phyloP scores from a whole-genome alignment of 2,797 vertebrate genomes.

The Tokudaia tokunoshimensis region DNA sequence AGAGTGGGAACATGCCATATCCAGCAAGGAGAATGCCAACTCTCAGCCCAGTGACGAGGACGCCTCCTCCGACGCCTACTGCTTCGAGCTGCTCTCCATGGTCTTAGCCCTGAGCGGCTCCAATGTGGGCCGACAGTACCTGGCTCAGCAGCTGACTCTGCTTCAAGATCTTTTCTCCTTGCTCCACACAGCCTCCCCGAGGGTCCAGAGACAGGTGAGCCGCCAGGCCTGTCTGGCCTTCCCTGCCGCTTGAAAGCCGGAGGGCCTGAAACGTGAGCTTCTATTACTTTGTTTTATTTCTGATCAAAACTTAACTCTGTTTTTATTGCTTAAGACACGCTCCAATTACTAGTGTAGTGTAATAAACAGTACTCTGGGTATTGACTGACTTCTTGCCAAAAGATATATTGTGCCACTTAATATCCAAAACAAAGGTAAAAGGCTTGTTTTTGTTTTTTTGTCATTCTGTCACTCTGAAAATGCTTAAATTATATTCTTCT shows the following conservation, averaged over 20 bases:
- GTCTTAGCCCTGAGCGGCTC: conserved; percentile 98
- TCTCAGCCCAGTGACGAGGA: conserved; percentile 98
- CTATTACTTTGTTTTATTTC: conserved; percentile 41
- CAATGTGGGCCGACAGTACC: conserved; percentile 97
- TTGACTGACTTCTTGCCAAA: not conserved
- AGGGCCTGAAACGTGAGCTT: not conserved
- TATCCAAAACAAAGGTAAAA: conserved; percentile 53
- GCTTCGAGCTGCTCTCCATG: conserved; percentile 99
- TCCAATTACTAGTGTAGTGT: not conserved
- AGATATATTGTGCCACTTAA: not conserved
- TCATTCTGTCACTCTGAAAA: conserved; percentile 35
- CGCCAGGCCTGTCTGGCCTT: not conserved
- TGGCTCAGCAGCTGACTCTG: conserved; percentile 98
- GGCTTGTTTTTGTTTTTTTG: not conserved
- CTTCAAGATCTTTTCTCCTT: conserved; percentile 98
- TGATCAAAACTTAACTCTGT: not conserved
- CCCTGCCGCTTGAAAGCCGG: conserved; percentile 19
- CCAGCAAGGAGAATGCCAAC: conserved; percentile 99
- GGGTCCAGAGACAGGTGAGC: conserved; percentile 98
- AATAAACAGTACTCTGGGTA: not conserved
- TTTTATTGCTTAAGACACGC: conserved; percentile 49
- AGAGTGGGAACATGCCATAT: conserved; percentile 99
- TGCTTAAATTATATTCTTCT: conserved; percentile 2
- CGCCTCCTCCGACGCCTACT: conserved; percentile 97
- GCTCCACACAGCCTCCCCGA: conserved; percentile 97